Evolutionary conservation across 2,888 invertebrate species (phyloP).

Genomic region (Alsophila aescularia): DNA sequence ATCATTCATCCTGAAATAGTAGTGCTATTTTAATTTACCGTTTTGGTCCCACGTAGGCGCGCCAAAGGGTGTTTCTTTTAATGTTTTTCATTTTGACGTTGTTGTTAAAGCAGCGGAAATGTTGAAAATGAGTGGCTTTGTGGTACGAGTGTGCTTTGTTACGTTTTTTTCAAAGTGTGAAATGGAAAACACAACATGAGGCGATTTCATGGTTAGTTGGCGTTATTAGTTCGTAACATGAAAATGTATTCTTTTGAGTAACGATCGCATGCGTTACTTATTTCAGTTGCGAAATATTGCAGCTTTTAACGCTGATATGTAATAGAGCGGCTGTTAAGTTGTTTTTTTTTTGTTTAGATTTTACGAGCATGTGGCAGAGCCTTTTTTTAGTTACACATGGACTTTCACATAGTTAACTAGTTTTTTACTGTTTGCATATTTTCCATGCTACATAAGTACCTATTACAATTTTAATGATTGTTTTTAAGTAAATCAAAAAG

Average conservation of each 20-base stretch:
- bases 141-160: conserved; percentile 61
- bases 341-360: conserved; percentile 15
- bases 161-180: conserved; percentile 62
- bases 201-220: conserved; percentile 81
- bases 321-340: background rate
- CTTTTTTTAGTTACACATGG: background rate
- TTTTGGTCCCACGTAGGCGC: conserved; percentile 17
- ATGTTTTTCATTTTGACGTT: conserved; percentile 45
- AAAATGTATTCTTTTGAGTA: conserved; percentile 40
- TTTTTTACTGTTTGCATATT: background rate
- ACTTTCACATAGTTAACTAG: background rate
- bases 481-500: too few species aligned
- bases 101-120: conserved; percentile 60
- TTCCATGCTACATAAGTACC: too few species aligned
- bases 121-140: conserved; percentile 68
- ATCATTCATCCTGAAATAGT: conserved; percentile 20
- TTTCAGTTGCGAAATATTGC: conserved; percentile 11
- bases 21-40: conserved; percentile 10
- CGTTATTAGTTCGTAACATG: conserved; percentile 62
- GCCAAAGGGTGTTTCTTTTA: conserved; percentile 41
- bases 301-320: conserved; percentile 4
- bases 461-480: too few species aligned
- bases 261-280: conserved; percentile 35
- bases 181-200: conserved; percentile 74
- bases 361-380: background rate